Evolutionary conservation across 1,140 invertebrate species (phyloP).

Genomic region (Euwallacea similis): DNA sequence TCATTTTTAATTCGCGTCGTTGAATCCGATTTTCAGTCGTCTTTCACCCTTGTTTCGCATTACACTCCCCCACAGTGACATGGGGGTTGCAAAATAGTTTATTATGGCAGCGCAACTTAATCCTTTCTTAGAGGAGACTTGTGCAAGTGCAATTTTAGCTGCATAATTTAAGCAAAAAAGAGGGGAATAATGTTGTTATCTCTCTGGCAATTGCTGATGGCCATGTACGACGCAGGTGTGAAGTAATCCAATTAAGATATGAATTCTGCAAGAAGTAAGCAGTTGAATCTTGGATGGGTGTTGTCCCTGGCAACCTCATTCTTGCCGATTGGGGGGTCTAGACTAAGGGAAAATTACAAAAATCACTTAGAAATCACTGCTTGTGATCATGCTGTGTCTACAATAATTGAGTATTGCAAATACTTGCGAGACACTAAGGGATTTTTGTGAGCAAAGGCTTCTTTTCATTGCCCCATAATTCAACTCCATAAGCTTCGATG

Average conservation of each 20-base stretch:
- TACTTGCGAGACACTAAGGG: not conserved
- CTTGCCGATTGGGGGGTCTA: no score
- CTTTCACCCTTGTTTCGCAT: conserved; percentile 5
- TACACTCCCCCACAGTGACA: not conserved
- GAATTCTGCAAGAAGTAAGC: conserved; percentile 53
- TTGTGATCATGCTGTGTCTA: not conserved
- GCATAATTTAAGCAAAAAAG: no score
- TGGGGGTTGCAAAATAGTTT: no score
- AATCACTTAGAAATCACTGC: not conserved
- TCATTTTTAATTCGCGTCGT: conserved; percentile 46
- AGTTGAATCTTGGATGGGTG: conserved; percentile 40
- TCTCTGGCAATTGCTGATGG: not conserved
- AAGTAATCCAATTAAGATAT: conserved; percentile 54
- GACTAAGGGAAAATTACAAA: not conserved
- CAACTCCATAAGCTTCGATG: conserved; percentile 18
- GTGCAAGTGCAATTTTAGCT: no score
- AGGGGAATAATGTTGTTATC: no score
- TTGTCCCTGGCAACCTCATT: conserved; percentile 43
- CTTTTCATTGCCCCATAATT: no score
- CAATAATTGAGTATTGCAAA: not conserved
- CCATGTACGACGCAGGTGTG: conserved; percentile 49
- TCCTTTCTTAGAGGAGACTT: no score
- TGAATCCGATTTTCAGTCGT: conserved; percentile 21
- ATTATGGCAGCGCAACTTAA: no score
- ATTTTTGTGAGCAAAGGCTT: no score